These are phyloP conservation scores for Ecdyonurus torrentis DNA, from an alignment of 2,888 invertebrate genomes.

Conservation along the genomic window DNA sequence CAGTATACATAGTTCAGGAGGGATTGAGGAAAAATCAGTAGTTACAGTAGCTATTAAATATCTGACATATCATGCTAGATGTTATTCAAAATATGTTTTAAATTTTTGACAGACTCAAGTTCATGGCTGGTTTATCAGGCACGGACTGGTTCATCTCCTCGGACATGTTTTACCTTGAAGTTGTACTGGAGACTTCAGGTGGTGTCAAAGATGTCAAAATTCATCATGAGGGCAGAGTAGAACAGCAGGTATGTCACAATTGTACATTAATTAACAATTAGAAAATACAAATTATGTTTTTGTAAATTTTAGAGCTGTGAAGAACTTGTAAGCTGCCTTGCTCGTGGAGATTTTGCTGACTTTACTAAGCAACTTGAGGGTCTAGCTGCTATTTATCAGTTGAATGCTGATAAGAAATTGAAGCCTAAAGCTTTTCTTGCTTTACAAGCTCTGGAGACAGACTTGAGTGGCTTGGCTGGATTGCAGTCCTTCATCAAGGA, in stretches of 20 bases:
- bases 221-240: slow-evolving; percentile 74
- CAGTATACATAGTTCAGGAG: background rate
- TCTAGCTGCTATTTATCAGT: slow-evolving; percentile 76
- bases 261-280: background rate
- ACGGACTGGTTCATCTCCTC: slow-evolving; percentile 80
- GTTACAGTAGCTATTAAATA: background rate
- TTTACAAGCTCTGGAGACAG: slow-evolving; percentile 78
- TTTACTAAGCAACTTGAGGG: slow-evolving; percentile 86
- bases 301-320: slow-evolving; percentile 54
- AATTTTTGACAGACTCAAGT: slow-evolving; percentile 48
- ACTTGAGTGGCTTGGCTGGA: slow-evolving; percentile 65
- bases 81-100: slow-evolving; percentile 1
- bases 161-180: slow-evolving; percentile 92
- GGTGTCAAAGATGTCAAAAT: slow-evolving; percentile 78
- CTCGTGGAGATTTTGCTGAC: slow-evolving; percentile 75
- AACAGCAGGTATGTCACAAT: slow-evolving; percentile 29
- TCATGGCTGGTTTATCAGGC: slow-evolving; percentile 66
- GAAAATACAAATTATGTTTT: background rate
- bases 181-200: slow-evolving; percentile 67
- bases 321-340: slow-evolving; percentile 69
- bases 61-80: background rate
- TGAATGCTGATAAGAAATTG: slow-evolving; percentile 77
- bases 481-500: slow-evolving; percentile 57
- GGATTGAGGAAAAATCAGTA: background rate
- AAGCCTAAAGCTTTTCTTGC: slow-evolving; percentile 89